Conservation (phyloP, 2,888 invertebrate species). For the Ennomos quercinarius region DNA sequence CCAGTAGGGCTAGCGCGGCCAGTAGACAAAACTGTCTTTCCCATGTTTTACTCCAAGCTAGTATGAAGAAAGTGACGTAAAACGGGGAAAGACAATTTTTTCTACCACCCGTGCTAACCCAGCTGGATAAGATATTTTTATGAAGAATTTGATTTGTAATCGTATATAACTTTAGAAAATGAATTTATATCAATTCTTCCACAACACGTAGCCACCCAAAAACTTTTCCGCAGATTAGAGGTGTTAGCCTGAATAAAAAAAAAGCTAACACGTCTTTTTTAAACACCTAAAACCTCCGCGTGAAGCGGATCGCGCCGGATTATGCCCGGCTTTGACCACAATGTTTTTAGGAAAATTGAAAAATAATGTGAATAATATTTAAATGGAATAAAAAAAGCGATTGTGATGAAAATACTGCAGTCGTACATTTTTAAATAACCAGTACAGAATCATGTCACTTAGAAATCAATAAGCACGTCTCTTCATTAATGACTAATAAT, state of each 20-base stretch:
- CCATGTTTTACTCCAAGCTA: too few relatives aligned
- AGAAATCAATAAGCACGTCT: constrained; percentile 9
- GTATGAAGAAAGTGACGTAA: too few relatives aligned
- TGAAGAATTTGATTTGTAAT: too few relatives aligned
- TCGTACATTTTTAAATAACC: too few relatives aligned
- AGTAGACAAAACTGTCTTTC: too few relatives aligned
- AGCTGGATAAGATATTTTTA: too few relatives aligned
- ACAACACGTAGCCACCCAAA: too few relatives aligned
- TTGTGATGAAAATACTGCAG: background rate
- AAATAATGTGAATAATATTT: constrained; percentile 6
- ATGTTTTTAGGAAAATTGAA: constrained; percentile 36
- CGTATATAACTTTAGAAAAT: too few relatives aligned
- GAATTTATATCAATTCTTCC: too few relatives aligned
- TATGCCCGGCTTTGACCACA: constrained; percentile 48
- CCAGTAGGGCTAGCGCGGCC: too few relatives aligned
- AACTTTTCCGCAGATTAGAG: background rate
- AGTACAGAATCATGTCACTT: background rate
- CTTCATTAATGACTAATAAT: constrained; percentile 2
- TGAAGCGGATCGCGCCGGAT: constrained; percentile 45
- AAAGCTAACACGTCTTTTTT: constrained; percentile 28
- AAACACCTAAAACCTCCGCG: constrained; percentile 29
- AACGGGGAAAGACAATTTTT: too few relatives aligned
- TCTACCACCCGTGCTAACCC: too few relatives aligned
- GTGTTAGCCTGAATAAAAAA: constrained; percentile 23
- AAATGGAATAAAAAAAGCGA: background rate